phyloP scores from a whole-genome alignment of 1,140 invertebrate species.

The Ceratina japonica region DNA sequence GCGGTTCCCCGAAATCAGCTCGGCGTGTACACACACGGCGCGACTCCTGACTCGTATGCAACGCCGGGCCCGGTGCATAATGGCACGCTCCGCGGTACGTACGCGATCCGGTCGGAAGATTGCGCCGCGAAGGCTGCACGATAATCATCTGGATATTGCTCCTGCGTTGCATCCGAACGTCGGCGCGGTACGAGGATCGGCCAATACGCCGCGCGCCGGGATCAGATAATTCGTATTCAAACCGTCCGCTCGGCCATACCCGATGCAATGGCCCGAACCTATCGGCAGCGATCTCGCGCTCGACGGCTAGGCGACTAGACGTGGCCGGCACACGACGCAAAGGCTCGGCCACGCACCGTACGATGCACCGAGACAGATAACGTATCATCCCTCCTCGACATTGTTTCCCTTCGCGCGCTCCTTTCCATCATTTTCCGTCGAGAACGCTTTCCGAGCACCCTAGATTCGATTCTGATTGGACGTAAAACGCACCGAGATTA shows the following conservation, averaged over 20 bases:
- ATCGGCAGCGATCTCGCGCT: slow-evolving; percentile 66
- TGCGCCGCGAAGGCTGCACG: slow-evolving; percentile 67
- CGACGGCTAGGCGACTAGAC: slow-evolving; percentile 59
- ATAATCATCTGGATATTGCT: slow-evolving; percentile 76
- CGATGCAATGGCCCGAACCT: slow-evolving; percentile 65
- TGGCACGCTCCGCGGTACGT: slow-evolving; percentile 70
- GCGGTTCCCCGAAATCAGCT: slow-evolving; percentile 46
- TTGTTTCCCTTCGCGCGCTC: slow-evolving; percentile 15
- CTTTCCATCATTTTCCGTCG: slow-evolving; percentile 19
- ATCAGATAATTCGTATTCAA: slow-evolving; percentile 77
- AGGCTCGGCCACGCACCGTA: slow-evolving; percentile 16
- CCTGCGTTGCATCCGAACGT: slow-evolving; percentile 67
- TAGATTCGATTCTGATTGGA: no score
- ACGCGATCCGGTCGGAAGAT: slow-evolving; percentile 72
- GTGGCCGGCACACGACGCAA: slow-evolving; percentile 61
- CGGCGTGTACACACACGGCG: background rate
- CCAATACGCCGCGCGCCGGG: slow-evolving; percentile 60
- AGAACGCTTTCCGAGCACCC: background rate
- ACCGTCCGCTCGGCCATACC: slow-evolving; percentile 41
- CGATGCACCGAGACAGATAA: no score
- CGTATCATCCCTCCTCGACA: background rate
- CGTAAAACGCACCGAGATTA: no score
- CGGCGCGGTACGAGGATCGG: slow-evolving; percentile 37
- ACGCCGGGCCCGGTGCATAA: slow-evolving; percentile 61
- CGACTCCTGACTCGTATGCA: background rate